Evolutionary conservation across 2,888 invertebrate genomes (phyloP), one percentile per base, ranked within the genome.

Genomic region (Nomada lathburiana): DNA sequence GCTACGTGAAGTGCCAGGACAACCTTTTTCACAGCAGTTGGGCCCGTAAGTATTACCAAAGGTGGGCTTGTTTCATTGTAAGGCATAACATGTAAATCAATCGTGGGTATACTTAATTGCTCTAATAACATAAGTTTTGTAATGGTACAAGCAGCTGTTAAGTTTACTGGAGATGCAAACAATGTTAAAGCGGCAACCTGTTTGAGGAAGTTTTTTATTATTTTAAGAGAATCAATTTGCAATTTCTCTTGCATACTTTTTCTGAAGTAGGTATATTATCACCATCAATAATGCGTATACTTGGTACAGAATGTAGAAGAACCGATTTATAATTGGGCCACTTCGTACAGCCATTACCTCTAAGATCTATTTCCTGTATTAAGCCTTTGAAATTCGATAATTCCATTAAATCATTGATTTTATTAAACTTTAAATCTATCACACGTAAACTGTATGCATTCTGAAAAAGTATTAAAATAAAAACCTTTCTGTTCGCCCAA

Each of bases 1-100:
- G 90, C 92, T 59, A 93, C 86, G 10, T 89, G 85, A 65, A 89
- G 80, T 10, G 91, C 91, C 62, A 94, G 69, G n/a, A 83, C 50
- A 29, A 89, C 85, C 85, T 94, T 94, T 71, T 89, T 90, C 1
- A 93, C 90, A 2, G 93, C 94, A 3, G 92, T 92, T 10, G 94
- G 94, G 20, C 94, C 94, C 23, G 94, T 94, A 18, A 94, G 87
- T 50, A 94, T 89, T 4, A 95, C 90, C 29, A 94, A 88, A 2
- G 94, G 93, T n/a, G 93, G 92, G 9, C 91, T 90, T 1, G 90
- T 81, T 78, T 92, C 86, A 76, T 94, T 93, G 60, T 91, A 93
- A 2, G 94, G 94, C 23, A 90, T 80, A 18, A 94, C 88, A 68
- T 93, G 91, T 16, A 86, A 77, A 67, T 92, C 92, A 67, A 94